Conservation (phyloP, 2,113 vertebrate genomes). For the Pachyramphus minor region DNA sequence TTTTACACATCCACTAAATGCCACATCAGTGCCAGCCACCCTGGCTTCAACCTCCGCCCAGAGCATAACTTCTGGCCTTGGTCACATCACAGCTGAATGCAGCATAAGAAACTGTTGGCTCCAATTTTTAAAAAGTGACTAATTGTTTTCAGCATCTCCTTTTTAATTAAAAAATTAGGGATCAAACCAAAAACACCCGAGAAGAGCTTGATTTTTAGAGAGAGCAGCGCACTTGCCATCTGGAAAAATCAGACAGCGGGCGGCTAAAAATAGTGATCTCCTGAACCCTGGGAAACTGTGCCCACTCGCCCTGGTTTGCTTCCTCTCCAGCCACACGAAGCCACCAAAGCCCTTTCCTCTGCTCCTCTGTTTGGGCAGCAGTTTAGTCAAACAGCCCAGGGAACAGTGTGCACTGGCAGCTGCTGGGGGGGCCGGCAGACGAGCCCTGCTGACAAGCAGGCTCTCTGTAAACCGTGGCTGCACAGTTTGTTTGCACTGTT, state of each 20-base stretch:
- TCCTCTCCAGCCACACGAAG: accelerated
- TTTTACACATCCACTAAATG: background rate
- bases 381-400: background rate
- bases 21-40: background rate
- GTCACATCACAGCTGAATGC: background rate
- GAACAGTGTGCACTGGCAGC: background rate
- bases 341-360: background rate
- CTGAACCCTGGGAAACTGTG: background rate
- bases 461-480: background rate
- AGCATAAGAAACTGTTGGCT: background rate
- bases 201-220: background rate
- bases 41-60: background rate
- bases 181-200: background rate
- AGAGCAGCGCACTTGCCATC: background rate
- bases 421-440: background rate
- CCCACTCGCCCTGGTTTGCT: background rate
- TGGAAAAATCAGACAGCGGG: background rate
- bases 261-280: background rate
- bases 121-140: background rate
- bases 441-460: background rate
- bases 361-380: background rate
- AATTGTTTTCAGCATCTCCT: slow-evolving; percentile 33
- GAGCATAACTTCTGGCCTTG: background rate
- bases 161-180: slow-evolving; percentile 9
- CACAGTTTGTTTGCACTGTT: background rate